Evolutionary conservation across 2,888 invertebrate species (phyloP).

Genomic region (Nyleta sp.): DNA sequence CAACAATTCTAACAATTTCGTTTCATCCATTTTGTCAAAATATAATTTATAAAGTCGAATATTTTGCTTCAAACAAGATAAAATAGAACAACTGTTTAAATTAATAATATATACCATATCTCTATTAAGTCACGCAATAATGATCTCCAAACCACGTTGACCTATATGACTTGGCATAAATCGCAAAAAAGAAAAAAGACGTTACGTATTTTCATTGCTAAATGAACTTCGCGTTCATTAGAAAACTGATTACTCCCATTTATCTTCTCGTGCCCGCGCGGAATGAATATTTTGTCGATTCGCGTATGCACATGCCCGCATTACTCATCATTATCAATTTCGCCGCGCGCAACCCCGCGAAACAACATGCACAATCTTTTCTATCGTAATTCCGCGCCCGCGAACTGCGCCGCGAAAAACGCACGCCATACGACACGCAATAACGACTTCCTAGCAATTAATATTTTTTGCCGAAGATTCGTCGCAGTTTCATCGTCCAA

Average conservation of each 20-base stretch:
- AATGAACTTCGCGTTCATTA: constrained; percentile 11
- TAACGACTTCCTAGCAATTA: constrained; percentile 35
- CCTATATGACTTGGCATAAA: not conserved
- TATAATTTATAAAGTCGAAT: no score
- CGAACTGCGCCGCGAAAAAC: constrained; percentile 9
- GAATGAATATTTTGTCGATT: constrained; percentile 1
- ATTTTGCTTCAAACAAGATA: no score
- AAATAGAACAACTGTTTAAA: no score
- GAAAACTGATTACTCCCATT: constrained; percentile 13
- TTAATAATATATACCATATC: no score
- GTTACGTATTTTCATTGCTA: not conserved
- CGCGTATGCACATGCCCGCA: not conserved
- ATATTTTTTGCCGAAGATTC: constrained; percentile 35
- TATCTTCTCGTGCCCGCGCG: not conserved
- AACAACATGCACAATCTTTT: constrained; percentile 19
- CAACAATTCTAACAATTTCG: no score
- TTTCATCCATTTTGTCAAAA: no score
- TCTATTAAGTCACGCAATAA: no score
- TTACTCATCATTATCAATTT: constrained; percentile 32
- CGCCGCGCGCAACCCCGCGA: not conserved
- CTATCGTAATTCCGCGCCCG: not conserved
- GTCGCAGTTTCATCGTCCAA: constrained; percentile 32
- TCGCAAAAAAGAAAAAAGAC: not conserved
- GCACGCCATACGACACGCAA: constrained; percentile 20
- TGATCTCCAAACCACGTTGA: not conserved